Base-by-base conservation (phyloP, 35 echinoderm and acorn worm genomes). In the Hemicentrotus pulcherrimus region DNA sequence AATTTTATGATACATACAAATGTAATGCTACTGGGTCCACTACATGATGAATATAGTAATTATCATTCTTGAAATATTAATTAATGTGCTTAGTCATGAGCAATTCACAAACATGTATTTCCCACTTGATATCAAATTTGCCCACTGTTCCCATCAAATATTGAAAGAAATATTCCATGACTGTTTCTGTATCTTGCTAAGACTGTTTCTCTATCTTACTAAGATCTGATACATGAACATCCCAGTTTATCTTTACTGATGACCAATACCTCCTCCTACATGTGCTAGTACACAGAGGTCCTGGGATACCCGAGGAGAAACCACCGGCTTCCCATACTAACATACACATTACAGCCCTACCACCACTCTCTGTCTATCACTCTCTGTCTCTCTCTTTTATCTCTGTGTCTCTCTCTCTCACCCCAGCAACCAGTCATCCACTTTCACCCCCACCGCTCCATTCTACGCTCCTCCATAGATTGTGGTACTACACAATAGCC, bases 381-480 rank as follows among this genome's bases (percentile, higher is more conserved):
- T 45, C 19, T 32, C 88, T 30, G 4, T 11, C 32, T 16, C 46
- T 18, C 88, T 90, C 88, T 9, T 31, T 22, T 18, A 0, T 32
- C 85, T 86, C 85, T 86, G 2, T 32, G 14, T 31, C 11, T 31
- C 86, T 86, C 86, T 86, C 86, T 31, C 88, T 45, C 32, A 32
- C 46, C 46, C 32, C 88, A 90, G 32, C 32, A 33, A 90, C 46
- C 46, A 90, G 32, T 45, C 88, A 45, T 47, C 46, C 31, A 90
- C 88, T 90, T 90, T 90, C 46, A 45, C 88, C 88, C 31, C 70
- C 32, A 18, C 31, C 46, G 12, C 32, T 90, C 32, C 32, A 90
- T 47, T 90, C 88, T 90, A 90, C 31, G 32, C 32, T 90, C 45
- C 88, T 41, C 46, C 88, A 35, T 90, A 47, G 88, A 90, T 90